phyloP scores from a whole-genome alignment of 2,888 invertebrate genomes.

The Torymus aiolomorphi region DNA sequence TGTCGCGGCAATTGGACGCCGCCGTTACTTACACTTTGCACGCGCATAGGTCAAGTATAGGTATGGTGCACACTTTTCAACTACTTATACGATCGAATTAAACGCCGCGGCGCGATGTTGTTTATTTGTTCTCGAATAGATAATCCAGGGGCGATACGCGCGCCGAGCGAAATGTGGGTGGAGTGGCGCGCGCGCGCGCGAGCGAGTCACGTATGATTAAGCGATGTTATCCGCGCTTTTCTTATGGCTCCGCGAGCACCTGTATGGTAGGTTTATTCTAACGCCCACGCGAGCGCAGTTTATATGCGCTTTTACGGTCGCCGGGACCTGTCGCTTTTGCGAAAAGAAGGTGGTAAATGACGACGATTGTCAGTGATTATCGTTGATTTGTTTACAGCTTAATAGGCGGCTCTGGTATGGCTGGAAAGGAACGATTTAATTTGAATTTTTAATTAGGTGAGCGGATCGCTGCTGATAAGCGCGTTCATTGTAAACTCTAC shows the following conservation, averaged over 20 bases:
- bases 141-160: constrained; percentile 68
- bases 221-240: constrained; percentile 69
- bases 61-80: constrained; percentile 8
- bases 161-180: constrained; percentile 69
- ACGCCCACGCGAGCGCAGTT: constrained; percentile 6
- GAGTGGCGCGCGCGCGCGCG: constrained; percentile 63
- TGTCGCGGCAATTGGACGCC: constrained; percentile 27
- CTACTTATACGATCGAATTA: constrained; percentile 42
- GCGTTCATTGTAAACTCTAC: no score
- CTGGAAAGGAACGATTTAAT: constrained; percentile 22
- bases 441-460: constrained; percentile 35
- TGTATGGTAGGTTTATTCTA: constrained; percentile 6
- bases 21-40: constrained; percentile 4
- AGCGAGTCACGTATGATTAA: constrained; percentile 72
- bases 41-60: neutral
- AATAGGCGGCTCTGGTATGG: constrained; percentile 15
- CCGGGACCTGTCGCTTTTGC: neutral
- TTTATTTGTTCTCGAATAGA: constrained; percentile 74
- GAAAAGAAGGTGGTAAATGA: constrained; percentile 22
- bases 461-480: no score
- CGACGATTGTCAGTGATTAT: constrained; percentile 27
- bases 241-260: constrained; percentile 59
- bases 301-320: neutral
- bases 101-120: constrained; percentile 60
- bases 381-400: constrained; percentile 53